Percentiles rank a stretch among this genome's conserved stretches.
Conservation (phyloP, 2,113 vertebrate genomes). For the Turdus rufiventris region DNA sequence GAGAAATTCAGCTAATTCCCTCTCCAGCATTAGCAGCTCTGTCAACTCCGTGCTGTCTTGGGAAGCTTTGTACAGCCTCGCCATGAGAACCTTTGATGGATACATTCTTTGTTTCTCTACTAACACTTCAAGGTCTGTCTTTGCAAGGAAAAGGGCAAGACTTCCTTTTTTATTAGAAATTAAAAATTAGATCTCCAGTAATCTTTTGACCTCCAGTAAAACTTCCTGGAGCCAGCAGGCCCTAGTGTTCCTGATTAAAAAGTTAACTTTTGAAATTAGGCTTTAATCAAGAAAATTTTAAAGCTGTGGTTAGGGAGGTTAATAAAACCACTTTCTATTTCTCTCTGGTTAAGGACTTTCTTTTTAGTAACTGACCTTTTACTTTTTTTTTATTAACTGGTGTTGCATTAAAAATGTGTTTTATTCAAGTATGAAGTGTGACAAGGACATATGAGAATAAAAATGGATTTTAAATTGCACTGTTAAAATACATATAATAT, state of each 20-base stretch:
- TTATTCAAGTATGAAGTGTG: background rate
- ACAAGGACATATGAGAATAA: background rate
- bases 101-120: constrained; percentile 9
- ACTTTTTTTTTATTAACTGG: background rate
- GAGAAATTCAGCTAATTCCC: background rate
- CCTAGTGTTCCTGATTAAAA: constrained; percentile 5
- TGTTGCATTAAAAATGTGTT: background rate
- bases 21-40: background rate
- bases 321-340: constrained; percentile 9
- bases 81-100: constrained; percentile 19
- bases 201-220: constrained; percentile 35
- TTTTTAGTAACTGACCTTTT: constrained; percentile 6
- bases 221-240: constrained; percentile 38
- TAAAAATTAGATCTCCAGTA: constrained; percentile 32
- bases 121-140: constrained; percentile 39
- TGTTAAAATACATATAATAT: background rate
- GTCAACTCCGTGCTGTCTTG: background rate
- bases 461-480: background rate
- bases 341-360: background rate
- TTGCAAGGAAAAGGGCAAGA: constrained; percentile 46
- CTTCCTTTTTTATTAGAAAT: constrained; percentile 44
- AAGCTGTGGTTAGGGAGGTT: background rate
- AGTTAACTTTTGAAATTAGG: constrained; percentile 37
- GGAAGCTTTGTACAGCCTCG: background rate
- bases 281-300: constrained; percentile 30